Evolutionary conservation across 2,797 vertebrate species (phyloP).

Genomic region (Carcharodon carcharias): DNA sequence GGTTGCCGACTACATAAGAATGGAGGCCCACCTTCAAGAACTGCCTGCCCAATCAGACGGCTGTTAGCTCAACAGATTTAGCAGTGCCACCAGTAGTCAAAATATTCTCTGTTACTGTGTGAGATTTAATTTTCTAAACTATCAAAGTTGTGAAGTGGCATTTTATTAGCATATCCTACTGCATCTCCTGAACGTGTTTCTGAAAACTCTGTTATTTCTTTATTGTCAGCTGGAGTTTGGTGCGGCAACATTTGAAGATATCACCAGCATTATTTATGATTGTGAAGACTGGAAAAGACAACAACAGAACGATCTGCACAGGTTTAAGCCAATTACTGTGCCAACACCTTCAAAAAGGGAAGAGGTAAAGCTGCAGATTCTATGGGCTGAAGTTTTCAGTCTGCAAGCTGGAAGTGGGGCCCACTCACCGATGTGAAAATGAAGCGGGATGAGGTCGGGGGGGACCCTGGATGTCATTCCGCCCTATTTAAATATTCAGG

Average conservation of each 20-base stretch:
- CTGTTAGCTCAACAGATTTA: no score
- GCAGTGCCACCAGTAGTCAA: not conserved
- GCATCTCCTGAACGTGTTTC: not conserved
- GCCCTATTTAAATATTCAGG: no score
- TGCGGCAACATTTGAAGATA: slow-evolving; percentile 65
- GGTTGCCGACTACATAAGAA: no score
- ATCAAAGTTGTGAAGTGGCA: no score
- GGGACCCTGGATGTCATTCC: no score
- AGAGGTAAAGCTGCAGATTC: slow-evolving; percentile 32
- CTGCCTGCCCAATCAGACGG: no score
- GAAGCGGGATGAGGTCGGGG: no score
- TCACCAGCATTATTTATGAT: slow-evolving; percentile 79
- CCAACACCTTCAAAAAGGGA: slow-evolving; percentile 49
- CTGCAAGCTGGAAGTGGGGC: no score
- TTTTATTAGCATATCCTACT: not conserved
- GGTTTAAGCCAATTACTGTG: slow-evolving; percentile 59
- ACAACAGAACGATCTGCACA: slow-evolving; percentile 69
- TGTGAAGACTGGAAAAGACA: slow-evolving; percentile 75
- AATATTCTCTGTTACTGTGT: not conserved
- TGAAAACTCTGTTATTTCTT: slow-evolving; percentile 31
- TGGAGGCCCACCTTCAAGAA: no score
- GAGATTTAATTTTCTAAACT: not conserved
- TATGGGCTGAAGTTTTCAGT: no score
- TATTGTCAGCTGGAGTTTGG: slow-evolving; percentile 63
- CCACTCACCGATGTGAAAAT: no score